Evolutionary conservation across 2,888 invertebrate genomes (phyloP).

Genomic region (Hanleya hanleyi): DNA sequence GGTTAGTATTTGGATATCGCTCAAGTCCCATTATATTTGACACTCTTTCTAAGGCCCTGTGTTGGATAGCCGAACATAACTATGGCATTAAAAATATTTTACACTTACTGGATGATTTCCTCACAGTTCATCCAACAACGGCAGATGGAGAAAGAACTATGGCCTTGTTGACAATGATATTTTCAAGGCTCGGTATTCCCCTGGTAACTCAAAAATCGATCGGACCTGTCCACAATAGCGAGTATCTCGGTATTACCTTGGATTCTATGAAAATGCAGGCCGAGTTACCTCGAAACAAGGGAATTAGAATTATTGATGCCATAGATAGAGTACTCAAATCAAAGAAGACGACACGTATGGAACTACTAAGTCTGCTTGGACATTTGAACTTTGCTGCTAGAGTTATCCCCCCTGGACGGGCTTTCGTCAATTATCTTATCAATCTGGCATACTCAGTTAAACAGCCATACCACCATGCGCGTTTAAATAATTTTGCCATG

Average conservation of each 20-base stretch:
- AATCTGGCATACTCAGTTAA: slow-evolving; percentile 22
- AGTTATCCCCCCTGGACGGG: slow-evolving; percentile 25
- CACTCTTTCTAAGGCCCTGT: not conserved
- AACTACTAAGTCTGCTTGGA: no score
- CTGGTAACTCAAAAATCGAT: slow-evolving; percentile 27
- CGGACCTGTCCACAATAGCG: slow-evolving; percentile 25
- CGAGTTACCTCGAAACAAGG: slow-evolving; percentile 25
- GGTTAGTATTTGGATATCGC: not conserved
- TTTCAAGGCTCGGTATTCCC: slow-evolving; percentile 28
- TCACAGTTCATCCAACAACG: slow-evolving; percentile 13
- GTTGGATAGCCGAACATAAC: not conserved
- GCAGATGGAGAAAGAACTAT: slow-evolving; percentile 28
- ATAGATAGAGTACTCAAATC: not conserved
- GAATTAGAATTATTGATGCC: slow-evolving; percentile 13
- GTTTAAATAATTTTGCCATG: not conserved
- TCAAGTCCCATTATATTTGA: not conserved
- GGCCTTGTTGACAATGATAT: slow-evolving; percentile 28
- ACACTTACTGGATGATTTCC: not conserved
- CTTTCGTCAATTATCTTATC: slow-evolving; percentile 25
- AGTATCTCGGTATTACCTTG: slow-evolving; percentile 35
- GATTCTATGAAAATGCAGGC: slow-evolving; percentile 35
- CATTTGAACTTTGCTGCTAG: slow-evolving; percentile 31
- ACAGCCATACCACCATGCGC: slow-evolving; percentile 13
- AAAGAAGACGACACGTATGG: no score
- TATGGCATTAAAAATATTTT: not conserved